A percentile compares a stretch with the other conserved stretches of the same genome.
phyloP scores from a whole-genome alignment of 2,113 vertebrate species.

The Chrysochloris asiatica region DNA sequence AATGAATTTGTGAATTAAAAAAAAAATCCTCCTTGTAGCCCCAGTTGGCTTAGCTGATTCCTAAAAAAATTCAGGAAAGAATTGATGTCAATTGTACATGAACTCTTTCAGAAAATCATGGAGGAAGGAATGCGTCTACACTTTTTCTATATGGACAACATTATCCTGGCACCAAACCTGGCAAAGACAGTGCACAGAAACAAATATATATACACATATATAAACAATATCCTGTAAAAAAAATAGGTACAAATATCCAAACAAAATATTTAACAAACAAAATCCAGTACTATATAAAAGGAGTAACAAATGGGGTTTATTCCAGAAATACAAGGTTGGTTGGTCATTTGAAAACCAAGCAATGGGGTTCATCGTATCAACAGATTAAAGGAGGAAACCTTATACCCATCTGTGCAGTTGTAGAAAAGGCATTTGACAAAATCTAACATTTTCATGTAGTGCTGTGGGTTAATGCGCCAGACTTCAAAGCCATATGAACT shows the following conservation, averaged over 20 bases:
- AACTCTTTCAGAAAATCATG: not conserved
- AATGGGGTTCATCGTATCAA: not conserved
- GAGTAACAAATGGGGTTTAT: not conserved
- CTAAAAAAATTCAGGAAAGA: not conserved
- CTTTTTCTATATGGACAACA: not conserved
- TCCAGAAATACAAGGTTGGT: not conserved
- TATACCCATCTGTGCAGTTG: not conserved
- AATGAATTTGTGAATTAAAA: not conserved
- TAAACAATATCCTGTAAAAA: too few species aligned
- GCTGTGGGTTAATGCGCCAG: too few species aligned
- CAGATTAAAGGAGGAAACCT: not conserved
- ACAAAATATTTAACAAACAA: not conserved
- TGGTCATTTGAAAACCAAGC: not conserved
- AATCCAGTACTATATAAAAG: not conserved
- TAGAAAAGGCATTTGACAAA: not conserved
- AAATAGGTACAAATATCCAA: not conserved
- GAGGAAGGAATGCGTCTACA: not conserved
- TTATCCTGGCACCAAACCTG: not conserved
- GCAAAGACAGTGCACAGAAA: not conserved
- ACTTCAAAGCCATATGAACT: too few species aligned
- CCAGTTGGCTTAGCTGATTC: not conserved
- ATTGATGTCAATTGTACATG: not conserved
- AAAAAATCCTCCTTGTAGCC: too few species aligned
- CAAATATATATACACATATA: not conserved
- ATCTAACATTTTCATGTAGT: not conserved